These are phyloP conservation scores for Silurus meridionalis DNA, from an alignment of 2,113 vertebrate genomes.

Conservation along the genomic window DNA sequence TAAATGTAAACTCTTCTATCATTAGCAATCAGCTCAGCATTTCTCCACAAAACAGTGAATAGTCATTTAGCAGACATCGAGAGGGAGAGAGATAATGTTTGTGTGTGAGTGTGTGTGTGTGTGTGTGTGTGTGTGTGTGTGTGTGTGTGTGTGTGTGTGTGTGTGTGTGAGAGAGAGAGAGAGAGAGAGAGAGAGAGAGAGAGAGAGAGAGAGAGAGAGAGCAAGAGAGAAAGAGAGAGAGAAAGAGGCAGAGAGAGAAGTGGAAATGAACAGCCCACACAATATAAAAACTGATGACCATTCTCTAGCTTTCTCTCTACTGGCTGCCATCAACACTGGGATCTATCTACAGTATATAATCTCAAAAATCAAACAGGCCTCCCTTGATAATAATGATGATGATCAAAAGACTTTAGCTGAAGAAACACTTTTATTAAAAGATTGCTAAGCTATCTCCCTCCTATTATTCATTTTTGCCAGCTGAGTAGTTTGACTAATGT, in stretches of 20 bases:
- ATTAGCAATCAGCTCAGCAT: background rate
- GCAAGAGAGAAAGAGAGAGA: background rate
- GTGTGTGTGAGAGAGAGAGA: too few relatives aligned
- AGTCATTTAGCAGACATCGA: background rate
- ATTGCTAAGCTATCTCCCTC: background rate
- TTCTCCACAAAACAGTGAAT: constrained; percentile 2
- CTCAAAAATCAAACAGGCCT: background rate
- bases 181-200: too few relatives aligned
- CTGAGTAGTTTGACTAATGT: background rate
- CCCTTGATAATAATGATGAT: background rate
- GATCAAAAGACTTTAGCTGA: background rate
- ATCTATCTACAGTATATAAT: background rate
- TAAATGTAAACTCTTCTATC: background rate
- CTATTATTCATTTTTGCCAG: background rate
- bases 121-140: too few relatives aligned
- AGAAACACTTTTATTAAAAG: background rate
- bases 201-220: too few relatives aligned
- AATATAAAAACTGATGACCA: background rate
- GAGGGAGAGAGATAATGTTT: too few relatives aligned
- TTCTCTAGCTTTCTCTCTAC: background rate
- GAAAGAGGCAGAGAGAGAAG: background rate
- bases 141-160: too few relatives aligned
- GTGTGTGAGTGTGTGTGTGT: too few relatives aligned
- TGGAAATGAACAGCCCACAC: background rate
- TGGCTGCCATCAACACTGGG: background rate